phyloP scores from a whole-genome alignment of 2,888 invertebrate genomes.

The Thecophora atra region DNA sequence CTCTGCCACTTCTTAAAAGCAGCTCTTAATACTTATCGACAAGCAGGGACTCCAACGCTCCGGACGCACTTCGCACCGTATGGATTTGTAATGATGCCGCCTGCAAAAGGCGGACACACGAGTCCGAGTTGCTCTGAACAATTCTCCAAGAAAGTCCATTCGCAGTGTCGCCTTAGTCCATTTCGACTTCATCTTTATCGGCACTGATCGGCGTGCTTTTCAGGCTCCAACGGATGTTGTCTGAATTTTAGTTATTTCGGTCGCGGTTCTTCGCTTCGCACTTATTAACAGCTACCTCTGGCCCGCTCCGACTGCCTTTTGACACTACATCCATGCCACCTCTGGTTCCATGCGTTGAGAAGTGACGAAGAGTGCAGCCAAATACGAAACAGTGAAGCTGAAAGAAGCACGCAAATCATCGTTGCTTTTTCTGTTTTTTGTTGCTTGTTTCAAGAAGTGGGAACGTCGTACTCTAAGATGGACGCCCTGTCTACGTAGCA shows the following conservation, averaged over 20 bases:
- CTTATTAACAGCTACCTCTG: slow-evolving; percentile 12
- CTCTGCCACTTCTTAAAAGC: neutral
- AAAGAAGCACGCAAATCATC: neutral
- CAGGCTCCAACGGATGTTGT: slow-evolving; percentile 18
- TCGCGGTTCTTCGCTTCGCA: slow-evolving; percentile 6
- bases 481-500: neutral
- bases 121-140: slow-evolving; percentile 11
- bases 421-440: neutral
- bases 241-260: slow-evolving; percentile 15
- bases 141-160: too few species aligned
- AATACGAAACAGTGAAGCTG: neutral
- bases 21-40: neutral
- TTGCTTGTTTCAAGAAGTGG: neutral
- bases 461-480: neutral
- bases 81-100: slow-evolving; percentile 23
- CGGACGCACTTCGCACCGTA: slow-evolving; percentile 11
- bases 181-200: too few species aligned
- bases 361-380: neutral
- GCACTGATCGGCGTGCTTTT: too few species aligned
- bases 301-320: neutral
- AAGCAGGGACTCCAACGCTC: neutral
- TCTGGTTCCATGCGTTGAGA: neutral
- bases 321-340: neutral
- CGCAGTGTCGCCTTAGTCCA: neutral
- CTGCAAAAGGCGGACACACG: slow-evolving; percentile 16